Base-by-base conservation (phyloP, 1,140 invertebrate species). In the Hylaeus volcanicus region DNA sequence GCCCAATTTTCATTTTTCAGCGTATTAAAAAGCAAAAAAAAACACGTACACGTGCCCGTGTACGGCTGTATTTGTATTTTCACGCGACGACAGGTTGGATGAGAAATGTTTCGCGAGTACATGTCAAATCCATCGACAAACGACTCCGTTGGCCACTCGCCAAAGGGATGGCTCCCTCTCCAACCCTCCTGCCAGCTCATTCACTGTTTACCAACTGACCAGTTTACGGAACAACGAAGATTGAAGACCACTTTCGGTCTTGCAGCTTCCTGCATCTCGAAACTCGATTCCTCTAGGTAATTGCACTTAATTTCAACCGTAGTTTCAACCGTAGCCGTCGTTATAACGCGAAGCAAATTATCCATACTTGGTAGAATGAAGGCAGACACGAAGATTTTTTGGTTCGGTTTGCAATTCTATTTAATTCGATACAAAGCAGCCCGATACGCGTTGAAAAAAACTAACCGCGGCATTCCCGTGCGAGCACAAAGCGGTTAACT, bases 121-220 rank as follows among this genome's bases (percentile, higher is more conserved):
- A 26, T 51, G 78, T 74, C 51, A 68, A 74, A 80, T 66, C 63
- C 71, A 58, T 65, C 79, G 79, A 63, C 55, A 56, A 69, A 26
- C 26, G 68, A 48, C 6, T 5, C 73, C 60, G 60, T n/a, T 81
- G 79, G 79, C 73, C 37, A 26, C 1, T 39, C 6, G 79, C 79
- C 79, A 75, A 60, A 71, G 45, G 53, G 26, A 14, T 43, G 63
- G 15, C 45, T 53, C 48, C 26, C 48, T 12, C 37, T 64, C 71
- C 51, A 45, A 79, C 53, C 41, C 45, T 70, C 39, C 12, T 14
- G 45, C 26, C 26, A 26, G 15, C n/a, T 43, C 65, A 14, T 69
- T 69, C 51, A 1, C 9, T 77, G 72, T 77, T 81, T 77, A 81
- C 74, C 43, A 48, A 48, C 65, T 26, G 78, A 11, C 64, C 72